Evolutionary conservation across 2,888 invertebrate genomes (phyloP).

Genomic region (Xanthia icteritia): DNA sequence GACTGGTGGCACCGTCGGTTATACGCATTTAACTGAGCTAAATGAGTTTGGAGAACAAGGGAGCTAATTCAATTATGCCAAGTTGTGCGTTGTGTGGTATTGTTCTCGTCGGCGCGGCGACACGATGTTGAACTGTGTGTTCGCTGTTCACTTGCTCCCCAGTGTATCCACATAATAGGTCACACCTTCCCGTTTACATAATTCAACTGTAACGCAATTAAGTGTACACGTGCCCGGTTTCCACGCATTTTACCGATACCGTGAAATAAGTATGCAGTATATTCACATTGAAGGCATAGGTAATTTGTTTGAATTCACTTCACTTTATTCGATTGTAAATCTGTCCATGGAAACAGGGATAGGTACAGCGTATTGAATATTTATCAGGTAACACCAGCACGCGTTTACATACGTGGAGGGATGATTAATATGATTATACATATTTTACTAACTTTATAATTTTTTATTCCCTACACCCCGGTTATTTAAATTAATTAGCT

Average conservation of each 20-base stretch:
- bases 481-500: not conserved
- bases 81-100: constrained; percentile 50
- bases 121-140: constrained; percentile 43
- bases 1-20: constrained; percentile 50
- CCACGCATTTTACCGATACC: constrained; percentile 8
- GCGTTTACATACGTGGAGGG: constrained; percentile 1
- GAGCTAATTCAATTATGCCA: constrained; percentile 66
- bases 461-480: not conserved
- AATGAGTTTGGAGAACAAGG: constrained; percentile 68
- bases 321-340: constrained; percentile 7
- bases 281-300: constrained; percentile 7
- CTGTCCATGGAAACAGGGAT: not conserved
- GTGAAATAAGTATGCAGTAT: constrained; percentile 23
- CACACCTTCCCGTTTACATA: constrained; percentile 1
- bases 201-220: constrained; percentile 29
- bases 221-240: constrained; percentile 24
- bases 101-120: constrained; percentile 45
- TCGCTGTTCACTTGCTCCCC: constrained; percentile 40
- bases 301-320: constrained; percentile 9
- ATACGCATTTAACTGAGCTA: constrained; percentile 64
- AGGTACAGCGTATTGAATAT: constrained; percentile 4
- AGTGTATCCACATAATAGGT: constrained; percentile 35
- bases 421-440: no score
- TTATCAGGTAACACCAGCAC: not conserved
- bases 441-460: not conserved